phyloP scores from a whole-genome alignment of 2,888 invertebrate species.

The Cantharis nigra region DNA sequence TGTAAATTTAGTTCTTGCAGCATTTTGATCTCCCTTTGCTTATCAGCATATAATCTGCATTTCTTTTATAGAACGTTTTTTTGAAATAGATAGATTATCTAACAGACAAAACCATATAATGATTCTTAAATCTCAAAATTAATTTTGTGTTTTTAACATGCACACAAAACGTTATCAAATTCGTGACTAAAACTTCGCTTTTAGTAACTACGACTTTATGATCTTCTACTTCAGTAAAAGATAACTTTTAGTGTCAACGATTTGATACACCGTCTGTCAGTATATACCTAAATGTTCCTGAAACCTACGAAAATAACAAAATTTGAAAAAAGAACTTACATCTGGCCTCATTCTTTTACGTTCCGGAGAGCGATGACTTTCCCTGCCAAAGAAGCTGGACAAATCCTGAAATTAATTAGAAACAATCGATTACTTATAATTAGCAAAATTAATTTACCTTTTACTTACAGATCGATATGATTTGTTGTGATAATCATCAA shows the following conservation, averaged over 20 bases:
- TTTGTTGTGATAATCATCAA: constrained; percentile 48
- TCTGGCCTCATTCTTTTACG: constrained; percentile 67
- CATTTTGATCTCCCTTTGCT: not conserved
- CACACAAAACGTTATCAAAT: not conserved
- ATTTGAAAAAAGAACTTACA: constrained; percentile 51
- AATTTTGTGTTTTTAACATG: not conserved
- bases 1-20: not conserved
- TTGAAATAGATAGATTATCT: not conserved
- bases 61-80: not conserved
- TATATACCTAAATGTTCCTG: not conserved
- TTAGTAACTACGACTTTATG: not conserved
- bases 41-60: not conserved
- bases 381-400: constrained; percentile 56
- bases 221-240: not conserved
- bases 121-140: not conserved
- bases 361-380: constrained; percentile 65
- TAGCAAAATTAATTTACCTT: not conserved
- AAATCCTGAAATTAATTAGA: constrained; percentile 10
- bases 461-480: constrained; percentile 49
- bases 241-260: not conserved
- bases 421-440: not conserved
- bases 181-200: not conserved
- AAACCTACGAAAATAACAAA: not conserved
- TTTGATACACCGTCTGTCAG: not conserved
- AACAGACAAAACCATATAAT: not conserved